A percentile compares a stretch with the other conserved stretches of the same genome.
phyloP scores from a whole-genome alignment of 2,888 invertebrate genomes.

The Harpalus rufipes region DNA sequence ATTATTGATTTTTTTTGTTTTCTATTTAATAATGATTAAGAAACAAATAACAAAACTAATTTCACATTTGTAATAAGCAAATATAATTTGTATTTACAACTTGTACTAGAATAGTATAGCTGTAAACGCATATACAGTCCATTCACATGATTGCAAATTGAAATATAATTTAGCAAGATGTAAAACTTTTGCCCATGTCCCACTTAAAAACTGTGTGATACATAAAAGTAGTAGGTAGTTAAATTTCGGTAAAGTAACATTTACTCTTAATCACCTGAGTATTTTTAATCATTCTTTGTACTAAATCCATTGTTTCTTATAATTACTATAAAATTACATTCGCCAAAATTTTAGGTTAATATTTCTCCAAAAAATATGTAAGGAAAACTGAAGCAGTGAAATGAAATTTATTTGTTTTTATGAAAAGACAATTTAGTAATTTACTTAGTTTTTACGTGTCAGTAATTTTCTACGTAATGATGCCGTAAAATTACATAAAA shows the following conservation, averaged over 20 bases:
- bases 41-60: background rate
- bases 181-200: background rate
- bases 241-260: background rate
- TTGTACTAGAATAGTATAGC: background rate
- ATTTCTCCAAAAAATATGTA: background rate
- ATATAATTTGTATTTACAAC: background rate
- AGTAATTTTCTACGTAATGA: conserved; percentile 6
- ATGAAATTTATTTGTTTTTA: background rate
- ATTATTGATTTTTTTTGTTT: background rate
- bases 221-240: background rate
- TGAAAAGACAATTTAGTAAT: background rate
- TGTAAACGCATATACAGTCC: background rate
- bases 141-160: background rate
- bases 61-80: background rate
- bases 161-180: background rate
- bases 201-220: background rate
- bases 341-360: conserved; percentile 11
- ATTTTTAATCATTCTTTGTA: conserved; percentile 22
- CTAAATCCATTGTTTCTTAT: conserved; percentile 7
- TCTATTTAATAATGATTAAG: background rate
- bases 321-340: background rate
- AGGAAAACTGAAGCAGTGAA: background rate
- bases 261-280: background rate
- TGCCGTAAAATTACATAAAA: conserved; percentile 25
- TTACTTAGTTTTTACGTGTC: background rate